Base-by-base conservation (phyloP, 1,140 invertebrate genomes). In the Popillia japonica region DNA sequence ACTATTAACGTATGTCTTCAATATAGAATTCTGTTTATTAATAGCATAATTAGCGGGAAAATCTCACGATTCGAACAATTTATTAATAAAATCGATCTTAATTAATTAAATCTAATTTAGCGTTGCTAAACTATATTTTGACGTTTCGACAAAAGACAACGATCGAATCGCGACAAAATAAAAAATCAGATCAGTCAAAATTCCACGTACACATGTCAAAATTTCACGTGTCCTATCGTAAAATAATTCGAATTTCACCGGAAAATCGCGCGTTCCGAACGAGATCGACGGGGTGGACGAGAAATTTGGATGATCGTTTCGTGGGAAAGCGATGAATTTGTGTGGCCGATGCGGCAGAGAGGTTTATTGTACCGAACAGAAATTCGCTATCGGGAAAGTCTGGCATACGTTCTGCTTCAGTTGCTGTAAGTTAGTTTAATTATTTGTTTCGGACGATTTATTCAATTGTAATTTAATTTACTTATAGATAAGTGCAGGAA, bases 371-470 rank as follows among this genome's bases (percentile, higher is more conserved):
- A 83, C 87, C 22, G 87, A 87, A 79, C 83, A 86, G 77, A 87
- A 85, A 80, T 82, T 86, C 55, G 85, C 87, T 6, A 77, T 87
- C 27, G 86, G 85, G 76, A 88, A 87, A 85, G 85, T 88, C 23
- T 88, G 87, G 87, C 87, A 88, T 72, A 85, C 83, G 11, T 86
- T 86, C 74, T 88, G 87, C 76, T 88, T 88, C 75, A 85, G 84
- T 64, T 88, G 87, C 80, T 81, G 87, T 88, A 81, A 86, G 86
- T 83, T 2, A n/a, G 7, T 22, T 17, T 22, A 34, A 34, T 73
- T 27, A 73, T n/a, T 80, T 27, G n/a, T n/a, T n/a, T n/a, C n/a
- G n/a, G n/a, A n/a, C n/a, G n/a, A n/a, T n/a, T n/a, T n/a, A n/a
- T n/a, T n/a, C n/a, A n/a, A n/a, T n/a, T n/a, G n/a, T n/a, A n/a